Conservation (phyloP, 2,797 vertebrate species). For the Chiloscyllium punctatum region DNA sequence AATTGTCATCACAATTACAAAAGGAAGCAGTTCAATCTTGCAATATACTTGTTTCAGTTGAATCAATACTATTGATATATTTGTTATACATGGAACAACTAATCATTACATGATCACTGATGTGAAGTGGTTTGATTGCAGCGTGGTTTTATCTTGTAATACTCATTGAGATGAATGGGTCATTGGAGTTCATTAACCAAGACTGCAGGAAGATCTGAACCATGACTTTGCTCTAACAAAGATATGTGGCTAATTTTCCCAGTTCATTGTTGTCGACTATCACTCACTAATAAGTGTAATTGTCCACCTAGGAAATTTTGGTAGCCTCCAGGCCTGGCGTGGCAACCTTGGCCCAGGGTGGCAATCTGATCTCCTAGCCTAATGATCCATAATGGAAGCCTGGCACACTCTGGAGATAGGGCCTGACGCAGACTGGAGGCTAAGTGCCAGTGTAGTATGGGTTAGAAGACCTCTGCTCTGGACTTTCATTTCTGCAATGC, state of each 20-base stretch:
- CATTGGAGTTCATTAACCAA: neutral
- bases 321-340: no score
- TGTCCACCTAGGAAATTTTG: no score
- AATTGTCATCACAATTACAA: neutral
- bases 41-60: neutral
- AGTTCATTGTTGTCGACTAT: no score
- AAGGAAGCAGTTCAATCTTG: neutral
- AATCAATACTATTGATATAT: neutral
- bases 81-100: neutral
- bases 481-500: no score
- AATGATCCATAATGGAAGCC: no score
- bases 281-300: no score
- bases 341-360: no score
- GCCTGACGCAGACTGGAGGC: no score
- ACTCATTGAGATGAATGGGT: neutral
- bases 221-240: neutral
- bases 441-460: no score
- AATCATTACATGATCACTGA: neutral
- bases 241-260: neutral
- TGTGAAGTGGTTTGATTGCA: neutral
- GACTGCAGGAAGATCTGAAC: neutral
- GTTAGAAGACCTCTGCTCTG: no score
- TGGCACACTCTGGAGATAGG: no score
- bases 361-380: no score
- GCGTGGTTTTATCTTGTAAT: neutral